Base-by-base conservation (phyloP, 2,888 invertebrate species). In the Arctia plantaginis region DNA sequence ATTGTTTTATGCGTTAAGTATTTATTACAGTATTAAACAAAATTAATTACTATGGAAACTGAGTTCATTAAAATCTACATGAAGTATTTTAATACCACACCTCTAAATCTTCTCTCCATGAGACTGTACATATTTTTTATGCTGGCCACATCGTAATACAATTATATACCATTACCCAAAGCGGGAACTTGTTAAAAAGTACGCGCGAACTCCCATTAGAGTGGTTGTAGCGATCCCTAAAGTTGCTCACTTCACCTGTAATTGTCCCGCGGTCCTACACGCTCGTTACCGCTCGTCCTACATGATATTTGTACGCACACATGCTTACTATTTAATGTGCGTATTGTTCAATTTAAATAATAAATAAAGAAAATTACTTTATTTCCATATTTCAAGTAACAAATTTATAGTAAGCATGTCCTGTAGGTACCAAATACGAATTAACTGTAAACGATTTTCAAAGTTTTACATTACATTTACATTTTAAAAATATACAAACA, bases 161-260 rank as follows among this genome's bases (percentile, higher is more conserved):
- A 87, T 89, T 88, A 88, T 86, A 84, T 83, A 79, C 85, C 82
- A 85, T 86, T 85, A 82, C 80, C 76, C 74, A 76, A 70, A 83
- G 77, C 81, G 88, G 90, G 88, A 93, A 93, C 91, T 94, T 93
- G 93, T 94, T 93, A 91, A 92, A 93, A 93, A 94, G 93, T 93
- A 90, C 88, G 90, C 87, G 90, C 84, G 88, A 94, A 92, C 90
- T 90, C 88, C 90, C 91, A 91, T 93, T 92, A 92, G 86, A 80
- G 88, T 82, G 83, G 79, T 80, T 85, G 84, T 85, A 82, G 75
- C 81, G 85, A 87, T 85, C 88, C 89, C 84, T 83, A 86, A 89
- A 91, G 85, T 89, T 76, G 62, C 33, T 71, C 76, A 67, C 73
- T 89, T 78, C 82, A 86, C 88, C 88, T 88, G 89, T 90, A 90